Conservation (phyloP, 2,113 vertebrate species). For the Poecile atricapillus region DNA sequence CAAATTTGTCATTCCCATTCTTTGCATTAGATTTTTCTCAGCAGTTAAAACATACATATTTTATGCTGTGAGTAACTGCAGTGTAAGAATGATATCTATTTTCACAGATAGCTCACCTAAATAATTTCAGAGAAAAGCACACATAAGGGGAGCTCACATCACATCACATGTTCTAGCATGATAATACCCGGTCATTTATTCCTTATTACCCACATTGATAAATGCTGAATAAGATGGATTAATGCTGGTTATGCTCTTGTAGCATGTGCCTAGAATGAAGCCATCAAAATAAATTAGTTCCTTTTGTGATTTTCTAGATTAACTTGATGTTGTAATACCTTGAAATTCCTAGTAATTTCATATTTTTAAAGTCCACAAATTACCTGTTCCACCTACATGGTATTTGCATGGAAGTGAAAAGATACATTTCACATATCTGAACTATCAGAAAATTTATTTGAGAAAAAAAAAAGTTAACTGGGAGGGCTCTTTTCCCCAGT, state of each 20-base stretch:
- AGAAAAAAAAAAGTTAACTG: neutral
- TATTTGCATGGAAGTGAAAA: neutral
- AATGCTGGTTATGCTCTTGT: neutral
- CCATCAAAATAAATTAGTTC: neutral
- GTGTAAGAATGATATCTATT: neutral
- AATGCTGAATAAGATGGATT: neutral
- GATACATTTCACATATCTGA: neutral
- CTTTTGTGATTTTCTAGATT: neutral
- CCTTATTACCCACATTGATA: neutral
- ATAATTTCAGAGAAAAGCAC: neutral
- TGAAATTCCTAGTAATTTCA: neutral
- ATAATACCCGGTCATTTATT: neutral
- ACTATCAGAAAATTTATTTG: neutral
- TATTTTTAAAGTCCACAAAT: neutral
- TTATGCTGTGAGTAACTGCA: neutral
- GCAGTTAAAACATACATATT: neutral
- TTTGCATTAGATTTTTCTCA: neutral
- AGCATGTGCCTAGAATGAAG: neutral
- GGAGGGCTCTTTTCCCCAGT: neutral
- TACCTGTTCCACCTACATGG: neutral
- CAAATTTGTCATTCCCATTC: fast-evolving
- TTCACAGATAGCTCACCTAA: neutral
- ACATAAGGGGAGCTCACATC: neutral
- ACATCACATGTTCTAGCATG: neutral
- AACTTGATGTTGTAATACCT: neutral